A percentile compares a stretch with the other conserved stretches of the same genome.
These are phyloP conservation scores for Pogoniulus pusillus DNA, from an alignment of 2,797 vertebrate genomes.

Conservation along the genomic window DNA sequence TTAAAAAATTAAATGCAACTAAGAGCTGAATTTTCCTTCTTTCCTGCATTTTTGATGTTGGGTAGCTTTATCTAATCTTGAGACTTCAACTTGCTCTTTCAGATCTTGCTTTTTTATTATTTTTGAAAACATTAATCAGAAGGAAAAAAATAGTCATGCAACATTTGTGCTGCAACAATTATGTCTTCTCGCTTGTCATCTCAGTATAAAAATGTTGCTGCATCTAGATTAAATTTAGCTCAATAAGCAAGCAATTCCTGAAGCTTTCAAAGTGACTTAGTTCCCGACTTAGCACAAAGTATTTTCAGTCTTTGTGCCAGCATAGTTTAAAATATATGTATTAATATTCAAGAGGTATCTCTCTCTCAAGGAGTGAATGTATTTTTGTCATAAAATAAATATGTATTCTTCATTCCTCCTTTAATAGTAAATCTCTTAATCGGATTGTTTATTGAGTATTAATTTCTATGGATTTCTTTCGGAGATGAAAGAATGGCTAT, in stretches of 20 bases:
- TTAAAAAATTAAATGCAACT: no score
- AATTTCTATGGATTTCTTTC: conserved; percentile 25
- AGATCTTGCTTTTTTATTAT: neutral
- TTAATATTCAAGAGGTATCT: conserved; percentile 53
- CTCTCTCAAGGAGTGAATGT: conserved; percentile 29
- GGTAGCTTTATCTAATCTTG: conserved; percentile 53
- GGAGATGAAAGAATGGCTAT: conserved; percentile 49
- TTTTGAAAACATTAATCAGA: conserved; percentile 40
- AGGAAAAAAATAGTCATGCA: neutral
- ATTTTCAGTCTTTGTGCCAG: conserved; percentile 49
- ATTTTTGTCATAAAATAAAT: conserved; percentile 44
- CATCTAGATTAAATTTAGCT: conserved; percentile 2
- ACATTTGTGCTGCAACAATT: conserved; percentile 32
- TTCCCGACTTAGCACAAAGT: neutral
- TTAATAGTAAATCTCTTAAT: conserved; percentile 57
- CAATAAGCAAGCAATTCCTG: conserved; percentile 18
- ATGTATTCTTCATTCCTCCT: conserved; percentile 47
- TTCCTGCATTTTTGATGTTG: conserved; percentile 12
- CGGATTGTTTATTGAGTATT: conserved; percentile 50
- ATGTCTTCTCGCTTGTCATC: conserved; percentile 40
- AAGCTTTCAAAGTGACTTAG: neutral
- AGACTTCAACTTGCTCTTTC: conserved; percentile 34
- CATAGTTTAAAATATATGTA: conserved; percentile 32
- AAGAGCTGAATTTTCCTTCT: conserved; percentile 27
- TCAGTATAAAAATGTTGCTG: neutral